phyloP scores from a whole-genome alignment of 1,140 invertebrate species.

The Fopius arisanus region DNA sequence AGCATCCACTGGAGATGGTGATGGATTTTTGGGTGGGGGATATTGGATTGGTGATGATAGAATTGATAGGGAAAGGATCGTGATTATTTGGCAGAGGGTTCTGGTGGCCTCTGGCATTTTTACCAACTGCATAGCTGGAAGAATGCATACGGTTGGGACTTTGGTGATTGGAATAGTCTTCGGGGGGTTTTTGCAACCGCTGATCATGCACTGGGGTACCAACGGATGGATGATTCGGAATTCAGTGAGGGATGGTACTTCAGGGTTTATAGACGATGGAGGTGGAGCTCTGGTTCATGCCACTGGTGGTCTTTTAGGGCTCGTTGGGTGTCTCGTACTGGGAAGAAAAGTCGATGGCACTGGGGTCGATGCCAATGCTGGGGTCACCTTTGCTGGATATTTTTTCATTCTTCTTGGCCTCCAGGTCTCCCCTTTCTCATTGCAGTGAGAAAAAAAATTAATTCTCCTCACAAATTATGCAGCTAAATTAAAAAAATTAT shows the following conservation, averaged over 20 bases:
- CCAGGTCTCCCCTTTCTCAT: constrained; percentile 33
- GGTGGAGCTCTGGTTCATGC: constrained; percentile 41
- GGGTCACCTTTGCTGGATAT: constrained; percentile 39
- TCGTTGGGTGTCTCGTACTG: constrained; percentile 42
- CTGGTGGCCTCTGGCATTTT: constrained; percentile 42
- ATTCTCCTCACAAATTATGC: too few species aligned
- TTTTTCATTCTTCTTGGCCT: constrained; percentile 45
- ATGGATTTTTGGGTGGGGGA: constrained; percentile 33
- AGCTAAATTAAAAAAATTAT: too few species aligned
- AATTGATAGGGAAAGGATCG: constrained; percentile 37
- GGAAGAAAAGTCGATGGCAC: constrained; percentile 45
- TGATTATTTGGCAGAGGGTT: constrained; percentile 44
- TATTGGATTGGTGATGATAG: constrained; percentile 42
- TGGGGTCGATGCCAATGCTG: constrained; percentile 34
- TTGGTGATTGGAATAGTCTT: constrained; percentile 34
- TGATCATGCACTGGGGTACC: constrained; percentile 46
- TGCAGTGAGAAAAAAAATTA: too few species aligned
- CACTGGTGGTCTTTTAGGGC: constrained; percentile 42
- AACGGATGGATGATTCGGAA: constrained; percentile 44
- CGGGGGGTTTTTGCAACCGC: constrained; percentile 41
- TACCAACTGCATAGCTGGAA: constrained; percentile 40
- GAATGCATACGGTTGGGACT: constrained; percentile 42
- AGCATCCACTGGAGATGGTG: constrained; percentile 40
- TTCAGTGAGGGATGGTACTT: constrained; percentile 1
- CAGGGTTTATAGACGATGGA: constrained; percentile 39